Evolutionary conservation across 2,888 invertebrate species (phyloP).

Genomic region (Dolichopus griseipennis): DNA sequence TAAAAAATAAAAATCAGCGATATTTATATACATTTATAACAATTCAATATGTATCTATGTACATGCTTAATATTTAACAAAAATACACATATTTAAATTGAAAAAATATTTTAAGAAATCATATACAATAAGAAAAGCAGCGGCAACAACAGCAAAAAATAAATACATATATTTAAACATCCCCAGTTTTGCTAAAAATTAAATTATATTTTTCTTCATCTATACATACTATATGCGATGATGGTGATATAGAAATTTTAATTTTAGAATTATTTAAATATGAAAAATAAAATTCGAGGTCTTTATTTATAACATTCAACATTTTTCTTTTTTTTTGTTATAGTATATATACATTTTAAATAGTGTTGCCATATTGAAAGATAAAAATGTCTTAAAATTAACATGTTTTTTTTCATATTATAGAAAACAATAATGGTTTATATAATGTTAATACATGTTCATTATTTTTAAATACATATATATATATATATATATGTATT

Average conservation of each 20-base stretch:
- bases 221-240: background rate
- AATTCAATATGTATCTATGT: background rate
- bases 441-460: too few species aligned
- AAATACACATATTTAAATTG: too few species aligned
- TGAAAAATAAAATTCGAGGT: background rate
- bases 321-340: too few species aligned
- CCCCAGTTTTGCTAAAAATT: slow-evolving; percentile 2
- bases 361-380: too few species aligned
- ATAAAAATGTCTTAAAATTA: too few species aligned
- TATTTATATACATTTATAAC: background rate
- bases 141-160: background rate
- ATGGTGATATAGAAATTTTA: background rate
- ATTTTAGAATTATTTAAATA: slow-evolving; percentile 1
- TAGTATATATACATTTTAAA: too few species aligned
- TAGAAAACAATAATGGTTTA: too few species aligned
- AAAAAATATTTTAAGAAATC: too few species aligned
- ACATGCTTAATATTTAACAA: background rate
- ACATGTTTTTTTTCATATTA: too few species aligned
- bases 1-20: background rate
- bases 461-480: too few species aligned
- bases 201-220: background rate
- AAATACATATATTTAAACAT: background rate
- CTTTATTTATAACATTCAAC: background rate
- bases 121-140: too few species aligned
- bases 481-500: too few species aligned